Evolutionary conservation across 23 tunicate species (phyloP).

Genomic region (Styela clava): DNA sequence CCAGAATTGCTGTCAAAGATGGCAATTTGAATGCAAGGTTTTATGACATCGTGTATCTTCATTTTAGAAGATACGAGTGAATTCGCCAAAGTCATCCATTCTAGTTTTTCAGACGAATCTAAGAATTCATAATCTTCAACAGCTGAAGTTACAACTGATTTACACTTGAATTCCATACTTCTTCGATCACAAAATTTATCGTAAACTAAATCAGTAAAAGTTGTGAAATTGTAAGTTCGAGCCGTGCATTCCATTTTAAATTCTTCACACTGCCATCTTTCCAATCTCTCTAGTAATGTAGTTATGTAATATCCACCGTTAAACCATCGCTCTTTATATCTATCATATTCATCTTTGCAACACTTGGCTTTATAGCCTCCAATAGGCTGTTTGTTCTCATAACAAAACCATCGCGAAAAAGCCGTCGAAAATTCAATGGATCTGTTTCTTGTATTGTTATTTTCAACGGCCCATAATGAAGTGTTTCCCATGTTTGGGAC

Average conservation of each 20-base stretch:
- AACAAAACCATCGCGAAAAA: conserved; percentile 6
- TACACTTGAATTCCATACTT: conserved; percentile 30
- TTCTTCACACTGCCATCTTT: conserved; percentile 59
- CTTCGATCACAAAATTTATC: conserved; percentile 50
- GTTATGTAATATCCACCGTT: conserved; percentile 36
- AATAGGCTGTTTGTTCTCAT: background rate
- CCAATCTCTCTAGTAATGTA: conserved; percentile 34
- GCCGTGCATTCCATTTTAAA: conserved; percentile 28
- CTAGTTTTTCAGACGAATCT: background rate
- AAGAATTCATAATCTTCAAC: background rate
- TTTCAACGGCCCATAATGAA: too few relatives aligned
- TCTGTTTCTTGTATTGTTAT: too few relatives aligned
- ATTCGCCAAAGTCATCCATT: conserved; percentile 2
- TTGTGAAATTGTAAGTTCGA: conserved; percentile 42
- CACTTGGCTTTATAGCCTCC: conserved; percentile 17
- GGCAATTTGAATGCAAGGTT: conserved; percentile 28
- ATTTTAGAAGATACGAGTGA: background rate
- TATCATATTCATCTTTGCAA: conserved; percentile 22
- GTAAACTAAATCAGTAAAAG: conserved; percentile 39
- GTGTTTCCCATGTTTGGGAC: too few relatives aligned
- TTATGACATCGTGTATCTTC: conserved; percentile 5
- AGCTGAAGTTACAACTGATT: background rate
- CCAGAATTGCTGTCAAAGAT: conserved; percentile 28
- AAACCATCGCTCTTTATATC: conserved; percentile 35
- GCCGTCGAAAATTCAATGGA: background rate